Percentiles rank a stretch among this genome's conserved stretches.
phyloP scores from a whole-genome alignment of 1,140 invertebrate species.

The Callitettix versicolor region DNA sequence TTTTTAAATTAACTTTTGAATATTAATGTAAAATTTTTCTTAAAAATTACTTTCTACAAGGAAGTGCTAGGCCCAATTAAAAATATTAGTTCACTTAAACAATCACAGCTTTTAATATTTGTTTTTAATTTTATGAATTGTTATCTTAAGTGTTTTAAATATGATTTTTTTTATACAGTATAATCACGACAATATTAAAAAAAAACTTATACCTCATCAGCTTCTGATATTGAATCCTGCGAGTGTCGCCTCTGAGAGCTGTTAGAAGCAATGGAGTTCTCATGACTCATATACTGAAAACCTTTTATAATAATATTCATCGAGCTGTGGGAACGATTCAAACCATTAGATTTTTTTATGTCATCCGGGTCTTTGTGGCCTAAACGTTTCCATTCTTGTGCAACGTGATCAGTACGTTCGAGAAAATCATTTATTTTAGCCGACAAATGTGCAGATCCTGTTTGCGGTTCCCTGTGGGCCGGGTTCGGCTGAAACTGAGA shows the following conservation, averaged over 20 bases:
- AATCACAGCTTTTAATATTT: no score
- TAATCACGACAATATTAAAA: constrained; percentile 1
- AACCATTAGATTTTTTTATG: constrained; percentile 27
- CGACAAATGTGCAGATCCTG: constrained; percentile 59
- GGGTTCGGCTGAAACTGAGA: constrained; percentile 41
- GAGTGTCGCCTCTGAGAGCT: not conserved
- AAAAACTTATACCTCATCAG: constrained; percentile 8
- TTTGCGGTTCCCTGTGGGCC: constrained; percentile 58
- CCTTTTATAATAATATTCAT: constrained; percentile 71
- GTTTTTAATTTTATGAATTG: no score
- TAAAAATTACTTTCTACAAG: no score
- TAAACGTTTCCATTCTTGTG: constrained; percentile 61
- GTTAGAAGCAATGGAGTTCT: not conserved
- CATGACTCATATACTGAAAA: constrained; percentile 46
- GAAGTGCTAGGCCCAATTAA: no score
- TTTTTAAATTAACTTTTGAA: no score
- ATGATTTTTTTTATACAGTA: no score
- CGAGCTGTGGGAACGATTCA: constrained; percentile 56
- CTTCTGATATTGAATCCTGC: constrained; percentile 5
- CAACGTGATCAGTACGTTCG: constrained; percentile 65
- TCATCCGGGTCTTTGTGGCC: constrained; percentile 16
- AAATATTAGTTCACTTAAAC: no score
- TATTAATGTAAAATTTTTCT: no score
- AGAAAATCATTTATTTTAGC: constrained; percentile 54
- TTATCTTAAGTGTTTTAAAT: no score